A percentile compares a stretch with the other conserved stretches of the same genome.
Evolutionary conservation across 2,113 vertebrate species (phyloP).

Genomic region (Onychostoma macrolepis): DNA sequence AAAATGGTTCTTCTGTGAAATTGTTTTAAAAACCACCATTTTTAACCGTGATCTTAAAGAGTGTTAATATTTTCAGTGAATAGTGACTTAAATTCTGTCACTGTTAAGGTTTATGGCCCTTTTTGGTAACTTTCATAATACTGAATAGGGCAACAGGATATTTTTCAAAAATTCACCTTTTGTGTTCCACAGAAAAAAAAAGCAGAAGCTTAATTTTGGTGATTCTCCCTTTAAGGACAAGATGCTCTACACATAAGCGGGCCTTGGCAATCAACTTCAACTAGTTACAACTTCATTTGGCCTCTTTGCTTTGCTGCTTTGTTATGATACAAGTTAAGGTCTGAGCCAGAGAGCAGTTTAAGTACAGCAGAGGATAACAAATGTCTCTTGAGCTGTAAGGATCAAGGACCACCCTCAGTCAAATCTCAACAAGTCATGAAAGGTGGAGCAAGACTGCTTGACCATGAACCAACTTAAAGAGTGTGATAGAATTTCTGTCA

Average conservation of each 20-base stretch:
- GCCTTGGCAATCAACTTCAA: not conserved
- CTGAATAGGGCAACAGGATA: not conserved
- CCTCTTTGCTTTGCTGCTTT: not conserved
- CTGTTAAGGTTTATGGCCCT: not conserved
- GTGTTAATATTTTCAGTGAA: not conserved
- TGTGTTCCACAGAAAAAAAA: not conserved
- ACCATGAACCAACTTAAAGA: constrained; percentile 1
- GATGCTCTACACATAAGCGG: not conserved
- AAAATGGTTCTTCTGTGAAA: not conserved
- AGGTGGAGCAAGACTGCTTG: constrained; percentile 1
- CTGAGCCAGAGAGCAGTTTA: constrained; percentile 14
- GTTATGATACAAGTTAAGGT: not conserved
- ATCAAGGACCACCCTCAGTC: constrained; percentile 21
- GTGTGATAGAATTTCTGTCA: not conserved
- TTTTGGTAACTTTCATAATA: not conserved
- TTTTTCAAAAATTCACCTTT: not conserved
- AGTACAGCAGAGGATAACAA: constrained; percentile 19
- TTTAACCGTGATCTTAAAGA: not conserved
- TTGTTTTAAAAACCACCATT: not conserved
- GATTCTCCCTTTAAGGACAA: not conserved
- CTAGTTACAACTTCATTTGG: not conserved
- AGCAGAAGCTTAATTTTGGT: not conserved
- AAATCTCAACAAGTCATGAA: constrained; percentile 13
- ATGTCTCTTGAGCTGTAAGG: constrained; percentile 34
- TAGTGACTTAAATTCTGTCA: not conserved